Evolutionary conservation across 2,888 invertebrate genomes (phyloP).

Genomic region (Ditula angustiorana): DNA sequence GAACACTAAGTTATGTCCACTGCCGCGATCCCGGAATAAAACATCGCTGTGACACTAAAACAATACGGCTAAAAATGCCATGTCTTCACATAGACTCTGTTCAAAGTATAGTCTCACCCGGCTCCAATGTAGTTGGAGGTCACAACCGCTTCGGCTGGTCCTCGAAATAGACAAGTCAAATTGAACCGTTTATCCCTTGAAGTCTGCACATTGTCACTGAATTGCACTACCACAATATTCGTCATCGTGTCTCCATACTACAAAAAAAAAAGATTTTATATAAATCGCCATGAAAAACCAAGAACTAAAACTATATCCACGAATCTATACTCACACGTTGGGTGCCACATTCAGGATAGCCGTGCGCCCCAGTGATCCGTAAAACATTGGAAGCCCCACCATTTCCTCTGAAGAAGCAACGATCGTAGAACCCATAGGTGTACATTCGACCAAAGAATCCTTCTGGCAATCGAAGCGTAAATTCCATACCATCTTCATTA

Average conservation of each 20-base stretch:
- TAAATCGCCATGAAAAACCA: neutral
- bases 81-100: conserved; percentile 24
- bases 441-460: conserved; percentile 96
- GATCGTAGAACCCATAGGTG: conserved; percentile 95
- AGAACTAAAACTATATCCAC: neutral
- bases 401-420: conserved; percentile 96
- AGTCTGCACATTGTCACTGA: conserved; percentile 96
- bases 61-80: conserved; percentile 5
- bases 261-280: conserved; percentile 47
- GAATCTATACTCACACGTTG: conserved; percentile 86
- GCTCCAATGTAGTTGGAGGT: conserved; percentile 97
- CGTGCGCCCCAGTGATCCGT: conserved; percentile 94
- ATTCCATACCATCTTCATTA: conserved; percentile 97
- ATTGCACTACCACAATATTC: conserved; percentile 97
- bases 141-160: conserved; percentile 96
- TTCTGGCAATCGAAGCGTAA: conserved; percentile 94
- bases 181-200: conserved; percentile 96
- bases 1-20: too few relatives aligned
- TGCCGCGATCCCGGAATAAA: too few relatives aligned
- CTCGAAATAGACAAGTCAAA: conserved; percentile 95
- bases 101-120: conserved; percentile 86
- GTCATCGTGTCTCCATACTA: conserved; percentile 97
- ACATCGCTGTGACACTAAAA: neutral
- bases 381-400: conserved; percentile 94
- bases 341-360: conserved; percentile 97